Conservation (phyloP, 2,888 invertebrate species). For the Eudasyphora cyanicolor region DNA sequence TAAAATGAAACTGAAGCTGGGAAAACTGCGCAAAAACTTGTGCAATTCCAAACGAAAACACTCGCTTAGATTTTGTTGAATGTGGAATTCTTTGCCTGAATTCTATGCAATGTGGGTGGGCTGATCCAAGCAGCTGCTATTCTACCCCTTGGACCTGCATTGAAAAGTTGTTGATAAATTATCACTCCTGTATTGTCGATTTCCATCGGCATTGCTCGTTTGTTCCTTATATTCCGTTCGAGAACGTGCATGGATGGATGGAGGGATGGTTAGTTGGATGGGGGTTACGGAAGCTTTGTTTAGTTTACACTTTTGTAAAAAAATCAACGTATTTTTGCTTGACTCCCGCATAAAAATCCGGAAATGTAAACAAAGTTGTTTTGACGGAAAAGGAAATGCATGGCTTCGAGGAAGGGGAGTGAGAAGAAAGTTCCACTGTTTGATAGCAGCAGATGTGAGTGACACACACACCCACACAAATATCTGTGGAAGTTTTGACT, state of each 20-base stretch:
- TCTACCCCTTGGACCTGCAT: background rate
- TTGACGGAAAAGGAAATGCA: background rate
- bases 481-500: too few species aligned
- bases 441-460: too few species aligned
- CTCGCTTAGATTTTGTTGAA: background rate
- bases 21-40: background rate
- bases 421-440: too few species aligned
- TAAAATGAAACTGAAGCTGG: background rate
- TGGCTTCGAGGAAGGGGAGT: too few species aligned
- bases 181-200: constrained; percentile 18
- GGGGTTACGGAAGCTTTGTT: background rate
- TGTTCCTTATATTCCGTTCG: background rate
- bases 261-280: background rate
- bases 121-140: background rate
- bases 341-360: background rate
- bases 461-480: too few species aligned
- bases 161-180: constrained; percentile 27
- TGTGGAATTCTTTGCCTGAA: background rate
- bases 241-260: background rate
- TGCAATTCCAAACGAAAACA: constrained; percentile 18
- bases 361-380: constrained; percentile 17
- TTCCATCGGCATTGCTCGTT: background rate
- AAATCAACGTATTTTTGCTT: background rate
- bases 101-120: too few species aligned
- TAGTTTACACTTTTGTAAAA: background rate